Percentiles rank a stretch among this genome's conserved stretches.
phyloP scores from a whole-genome alignment of 2,797 vertebrate genomes.

The Rhinophrynus dorsalis region DNA sequence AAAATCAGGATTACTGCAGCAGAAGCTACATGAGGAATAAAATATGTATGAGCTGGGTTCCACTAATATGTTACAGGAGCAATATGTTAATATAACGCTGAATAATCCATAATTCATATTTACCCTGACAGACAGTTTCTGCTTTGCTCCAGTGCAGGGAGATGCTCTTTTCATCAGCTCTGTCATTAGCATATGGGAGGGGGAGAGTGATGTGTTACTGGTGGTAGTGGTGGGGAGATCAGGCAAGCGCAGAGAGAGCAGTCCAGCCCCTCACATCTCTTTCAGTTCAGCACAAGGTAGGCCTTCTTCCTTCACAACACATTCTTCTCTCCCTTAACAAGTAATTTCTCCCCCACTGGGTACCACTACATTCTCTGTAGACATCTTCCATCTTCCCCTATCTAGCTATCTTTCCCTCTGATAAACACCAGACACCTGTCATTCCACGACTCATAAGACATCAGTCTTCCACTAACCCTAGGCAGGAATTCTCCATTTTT shows the following conservation, averaged over 20 bases:
- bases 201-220: conserved; percentile 3
- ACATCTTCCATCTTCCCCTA: not conserved
- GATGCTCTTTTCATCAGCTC: not conserved
- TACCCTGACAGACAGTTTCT: not conserved
- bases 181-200: not conserved
- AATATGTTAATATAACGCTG: too few relatives aligned
- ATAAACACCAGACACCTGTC: too few relatives aligned
- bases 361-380: not conserved
- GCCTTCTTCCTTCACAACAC: not conserved
- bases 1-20: too few relatives aligned
- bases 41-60: too few relatives aligned
- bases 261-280: not conserved
- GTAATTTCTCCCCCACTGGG: not conserved
- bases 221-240: not conserved
- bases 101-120: too few relatives aligned
- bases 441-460: too few relatives aligned
- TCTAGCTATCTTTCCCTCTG: too few relatives aligned
- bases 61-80: too few relatives aligned
- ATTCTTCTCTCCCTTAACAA: not conserved
- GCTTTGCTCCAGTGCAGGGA: not conserved
- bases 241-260: not conserved
- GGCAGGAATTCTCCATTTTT: too few relatives aligned
- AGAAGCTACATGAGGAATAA: too few relatives aligned
- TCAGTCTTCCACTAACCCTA: not conserved
- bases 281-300: not conserved